These are phyloP conservation scores for Climacteris rufus DNA, from an alignment of 2,113 vertebrate genomes.

Conservation along the genomic window DNA sequence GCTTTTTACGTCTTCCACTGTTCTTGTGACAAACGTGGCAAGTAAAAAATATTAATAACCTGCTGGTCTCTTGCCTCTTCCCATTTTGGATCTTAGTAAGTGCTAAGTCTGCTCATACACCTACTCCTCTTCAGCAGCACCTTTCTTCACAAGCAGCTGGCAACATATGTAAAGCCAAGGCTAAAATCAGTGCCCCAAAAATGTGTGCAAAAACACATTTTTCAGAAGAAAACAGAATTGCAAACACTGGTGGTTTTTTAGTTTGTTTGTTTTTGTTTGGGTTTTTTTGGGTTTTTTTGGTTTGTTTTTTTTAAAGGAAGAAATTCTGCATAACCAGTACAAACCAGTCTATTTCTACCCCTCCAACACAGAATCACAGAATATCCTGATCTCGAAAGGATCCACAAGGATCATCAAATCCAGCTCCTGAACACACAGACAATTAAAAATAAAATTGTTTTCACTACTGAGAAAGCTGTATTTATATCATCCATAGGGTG, in stretches of 20 bases:
- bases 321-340: neutral
- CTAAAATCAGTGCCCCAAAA: neutral
- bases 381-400: neutral
- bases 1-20: conserved; percentile 2
- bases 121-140: neutral
- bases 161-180: fast-evolving
- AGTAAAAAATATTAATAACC: conserved; percentile 10
- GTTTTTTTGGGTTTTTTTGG: too few species aligned
- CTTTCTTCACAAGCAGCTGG: neutral
- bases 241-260: too few species aligned
- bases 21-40: neutral
- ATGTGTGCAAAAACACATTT: neutral
- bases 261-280: too few species aligned
- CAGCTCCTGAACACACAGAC: neutral
- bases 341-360: neutral
- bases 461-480: neutral
- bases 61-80: neutral
- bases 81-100: neutral
- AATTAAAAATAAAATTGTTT: neutral
- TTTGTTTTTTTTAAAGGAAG: neutral
- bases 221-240: neutral
- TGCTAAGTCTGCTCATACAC: neutral
- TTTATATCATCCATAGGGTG: neutral
- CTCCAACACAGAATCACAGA: neutral
- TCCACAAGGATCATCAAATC: neutral